A percentile compares a stretch with the other conserved stretches of the same genome.
Conservation (phyloP, 30 jellyfish, hydroid and myxozoan species). For the Clytia hemisphaerica region DNA sequence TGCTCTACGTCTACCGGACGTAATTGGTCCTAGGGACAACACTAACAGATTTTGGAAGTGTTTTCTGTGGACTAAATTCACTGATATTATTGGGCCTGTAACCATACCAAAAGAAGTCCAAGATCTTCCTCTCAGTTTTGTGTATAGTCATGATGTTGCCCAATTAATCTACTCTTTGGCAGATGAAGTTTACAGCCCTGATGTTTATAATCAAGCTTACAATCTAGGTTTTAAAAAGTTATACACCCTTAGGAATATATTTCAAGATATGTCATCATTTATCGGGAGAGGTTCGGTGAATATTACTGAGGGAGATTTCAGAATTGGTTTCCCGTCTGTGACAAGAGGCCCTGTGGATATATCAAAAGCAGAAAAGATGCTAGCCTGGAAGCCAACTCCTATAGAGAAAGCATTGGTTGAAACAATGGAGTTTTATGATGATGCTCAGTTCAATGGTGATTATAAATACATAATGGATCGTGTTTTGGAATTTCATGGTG, state of each 20-base stretch:
- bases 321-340: constrained; percentile 35
- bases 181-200: not conserved
- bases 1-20: constrained; percentile 34
- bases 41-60: constrained; percentile 33
- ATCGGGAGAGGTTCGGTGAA: not conserved
- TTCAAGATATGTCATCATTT: constrained; percentile 5
- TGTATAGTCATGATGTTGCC: constrained; percentile 25
- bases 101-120: constrained; percentile 5
- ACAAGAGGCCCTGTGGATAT: constrained; percentile 36
- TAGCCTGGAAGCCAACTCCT: constrained; percentile 42
- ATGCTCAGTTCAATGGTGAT: constrained; percentile 20
- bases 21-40: constrained; percentile 39
- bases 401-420: constrained; percentile 13
- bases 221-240: constrained; percentile 30
- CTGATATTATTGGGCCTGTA: constrained; percentile 13
- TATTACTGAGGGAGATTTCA: not conserved
- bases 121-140: constrained; percentile 18
- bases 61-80: constrained; percentile 23
- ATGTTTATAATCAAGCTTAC: constrained; percentile 2
- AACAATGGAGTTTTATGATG: constrained; percentile 26
- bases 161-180: not conserved
- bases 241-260: constrained; percentile 5
- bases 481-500: constrained; percentile 9
- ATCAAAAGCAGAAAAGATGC: not conserved
- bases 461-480: constrained; percentile 20